Percentiles rank a stretch among this genome's conserved stretches.
These are phyloP conservation scores for Mimas tiliae DNA, from an alignment of 2,888 invertebrate species.

Conservation along the genomic window DNA sequence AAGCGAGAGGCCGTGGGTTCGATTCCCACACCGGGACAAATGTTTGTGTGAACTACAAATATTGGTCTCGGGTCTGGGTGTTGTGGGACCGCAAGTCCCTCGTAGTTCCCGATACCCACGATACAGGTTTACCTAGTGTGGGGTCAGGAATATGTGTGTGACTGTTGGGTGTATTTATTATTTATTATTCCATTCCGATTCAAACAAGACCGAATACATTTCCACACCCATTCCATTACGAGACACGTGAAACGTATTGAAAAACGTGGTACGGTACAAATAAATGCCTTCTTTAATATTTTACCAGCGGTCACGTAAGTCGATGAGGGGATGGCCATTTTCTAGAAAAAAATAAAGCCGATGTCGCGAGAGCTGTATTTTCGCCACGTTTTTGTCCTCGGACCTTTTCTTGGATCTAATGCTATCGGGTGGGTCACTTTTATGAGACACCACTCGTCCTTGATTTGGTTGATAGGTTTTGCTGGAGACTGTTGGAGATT, in stretches of 20 bases:
- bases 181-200: not conserved
- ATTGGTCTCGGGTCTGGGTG: too few relatives aligned
- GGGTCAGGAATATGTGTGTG: too few relatives aligned
- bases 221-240: slow-evolving; percentile 10
- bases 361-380: slow-evolving; percentile 12
- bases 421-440: slow-evolving; percentile 8
- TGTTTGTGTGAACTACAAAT: too few relatives aligned
- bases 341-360: slow-evolving; percentile 22
- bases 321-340: slow-evolving; percentile 18
- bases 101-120: too few relatives aligned
- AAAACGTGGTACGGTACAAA: slow-evolving; percentile 21
- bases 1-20: too few relatives aligned
- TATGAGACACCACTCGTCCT: slow-evolving; percentile 11
- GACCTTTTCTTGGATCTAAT: slow-evolving; percentile 23
- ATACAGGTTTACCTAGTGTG: too few relatives aligned
- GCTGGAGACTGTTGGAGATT: not conserved
- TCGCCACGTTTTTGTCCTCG: slow-evolving; percentile 18
- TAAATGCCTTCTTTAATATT: slow-evolving; percentile 29
- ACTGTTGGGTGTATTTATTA: too few relatives aligned
- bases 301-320: slow-evolving; percentile 28
- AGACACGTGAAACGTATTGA: slow-evolving; percentile 11
- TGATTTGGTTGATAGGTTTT: not conserved
- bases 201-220: not conserved
- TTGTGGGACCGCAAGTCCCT: too few relatives aligned
- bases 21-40: too few relatives aligned